phyloP scores from a whole-genome alignment of 2,888 invertebrate species.

The Azorinus chamasolen region DNA sequence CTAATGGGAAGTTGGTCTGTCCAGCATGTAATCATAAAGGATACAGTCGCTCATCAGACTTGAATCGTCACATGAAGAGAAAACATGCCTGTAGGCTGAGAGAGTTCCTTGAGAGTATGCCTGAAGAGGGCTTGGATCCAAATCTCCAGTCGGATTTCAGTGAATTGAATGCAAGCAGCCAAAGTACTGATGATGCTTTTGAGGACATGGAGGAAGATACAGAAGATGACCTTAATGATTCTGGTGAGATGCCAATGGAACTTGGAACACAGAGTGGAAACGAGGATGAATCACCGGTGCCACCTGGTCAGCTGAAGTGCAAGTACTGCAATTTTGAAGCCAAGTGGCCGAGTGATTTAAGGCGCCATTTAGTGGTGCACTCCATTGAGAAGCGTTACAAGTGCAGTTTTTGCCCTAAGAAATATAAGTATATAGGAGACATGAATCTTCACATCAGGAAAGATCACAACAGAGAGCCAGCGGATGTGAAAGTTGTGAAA shows the following conservation, averaged over 20 bases:
- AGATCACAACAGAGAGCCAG: constrained; percentile 89
- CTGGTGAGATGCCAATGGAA: constrained; percentile 8
- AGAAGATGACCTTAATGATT: constrained; percentile 25
- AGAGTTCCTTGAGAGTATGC: constrained; percentile 64
- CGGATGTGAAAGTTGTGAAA: constrained; percentile 69
- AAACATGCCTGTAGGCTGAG: constrained; percentile 80
- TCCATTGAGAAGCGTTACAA: constrained; percentile 83
- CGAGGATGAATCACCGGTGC: constrained; percentile 27
- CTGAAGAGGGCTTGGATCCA: not conserved
- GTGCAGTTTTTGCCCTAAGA: constrained; percentile 90
- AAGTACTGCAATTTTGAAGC: constrained; percentile 85
- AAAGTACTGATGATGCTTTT: constrained; percentile 10
- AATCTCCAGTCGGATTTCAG: not conserved
- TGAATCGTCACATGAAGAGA: constrained; percentile 84
- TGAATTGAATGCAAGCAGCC: not conserved
- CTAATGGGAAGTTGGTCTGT: constrained; percentile 66
- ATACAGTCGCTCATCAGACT: constrained; percentile 82
- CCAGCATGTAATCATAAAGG: constrained; percentile 72
- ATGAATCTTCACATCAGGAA: constrained; percentile 90
- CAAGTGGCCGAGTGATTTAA: constrained; percentile 85
- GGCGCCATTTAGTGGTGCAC: constrained; percentile 85
- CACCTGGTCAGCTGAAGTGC: constrained; percentile 76
- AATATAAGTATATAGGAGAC: constrained; percentile 91
- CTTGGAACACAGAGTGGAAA: not conserved
- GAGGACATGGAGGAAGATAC: constrained; percentile 37